A percentile compares a stretch with the other conserved stretches of the same genome.
These are phyloP conservation scores for Ennomos erosarius DNA, from an alignment of 2,888 invertebrate species.

Conservation along the genomic window DNA sequence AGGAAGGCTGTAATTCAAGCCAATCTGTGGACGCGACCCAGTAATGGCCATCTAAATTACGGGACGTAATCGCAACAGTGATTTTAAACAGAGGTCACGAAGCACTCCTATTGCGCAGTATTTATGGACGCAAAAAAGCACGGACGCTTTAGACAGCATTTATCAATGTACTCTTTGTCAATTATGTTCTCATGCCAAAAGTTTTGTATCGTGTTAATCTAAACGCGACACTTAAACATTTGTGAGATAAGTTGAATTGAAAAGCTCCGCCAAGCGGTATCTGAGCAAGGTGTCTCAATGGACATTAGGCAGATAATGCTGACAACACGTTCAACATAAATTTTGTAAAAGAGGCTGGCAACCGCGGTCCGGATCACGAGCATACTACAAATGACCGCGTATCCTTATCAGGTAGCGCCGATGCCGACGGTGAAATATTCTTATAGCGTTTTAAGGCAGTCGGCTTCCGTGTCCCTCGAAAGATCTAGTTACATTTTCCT, in stretches of 20 bases:
- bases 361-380: constrained; percentile 60
- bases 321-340: constrained; percentile 69
- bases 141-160: constrained; percentile 56
- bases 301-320: constrained; percentile 63
- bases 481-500: constrained; percentile 73
- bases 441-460: constrained; percentile 71
- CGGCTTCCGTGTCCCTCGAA: constrained; percentile 72
- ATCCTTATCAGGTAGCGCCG: constrained; percentile 80
- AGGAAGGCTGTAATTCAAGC: constrained; percentile 77
- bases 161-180: constrained; percentile 66
- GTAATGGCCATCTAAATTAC: constrained; percentile 78
- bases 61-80: constrained; percentile 75
- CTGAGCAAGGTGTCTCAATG: constrained; percentile 65
- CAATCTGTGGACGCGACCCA: constrained; percentile 76
- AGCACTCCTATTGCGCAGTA: constrained; percentile 68
- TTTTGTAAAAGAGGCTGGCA: constrained; percentile 54
- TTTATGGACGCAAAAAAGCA: constrained; percentile 73
- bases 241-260: constrained; percentile 20
- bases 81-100: constrained; percentile 80
- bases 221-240: constrained; percentile 36
- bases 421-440: constrained; percentile 77
- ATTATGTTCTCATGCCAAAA: constrained; percentile 44
- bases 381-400: constrained; percentile 78
- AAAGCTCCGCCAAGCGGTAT: constrained; percentile 46
- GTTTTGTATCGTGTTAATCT: constrained; percentile 43